phyloP scores from a whole-genome alignment of 2,888 invertebrate species.

The Dynastes maya region DNA sequence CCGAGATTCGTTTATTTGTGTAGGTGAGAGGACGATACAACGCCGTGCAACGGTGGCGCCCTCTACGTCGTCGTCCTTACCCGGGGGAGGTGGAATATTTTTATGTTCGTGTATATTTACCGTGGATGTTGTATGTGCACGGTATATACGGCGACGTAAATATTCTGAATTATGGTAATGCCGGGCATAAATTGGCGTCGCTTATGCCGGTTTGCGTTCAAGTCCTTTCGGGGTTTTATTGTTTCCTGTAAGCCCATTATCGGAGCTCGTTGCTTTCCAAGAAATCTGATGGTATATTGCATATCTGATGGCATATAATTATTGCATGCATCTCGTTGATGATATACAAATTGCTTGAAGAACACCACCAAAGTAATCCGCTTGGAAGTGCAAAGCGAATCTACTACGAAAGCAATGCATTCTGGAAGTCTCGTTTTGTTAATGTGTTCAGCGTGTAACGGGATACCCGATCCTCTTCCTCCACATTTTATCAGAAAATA shows the following conservation, averaged over 20 bases:
- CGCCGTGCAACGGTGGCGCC: neutral
- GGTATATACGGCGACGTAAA: slow-evolving; percentile 37
- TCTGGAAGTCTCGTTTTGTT: too few species aligned
- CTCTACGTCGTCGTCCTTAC: neutral
- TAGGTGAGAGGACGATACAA: slow-evolving; percentile 25
- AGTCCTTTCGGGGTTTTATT: slow-evolving; percentile 25
- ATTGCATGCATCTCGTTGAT: too few species aligned
- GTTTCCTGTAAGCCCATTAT: slow-evolving; percentile 23
- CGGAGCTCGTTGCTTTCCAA: neutral
- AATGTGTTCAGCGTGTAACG: too few species aligned
- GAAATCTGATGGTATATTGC: neutral
- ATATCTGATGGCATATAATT: neutral
- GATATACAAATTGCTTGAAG: too few species aligned
- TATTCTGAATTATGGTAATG: slow-evolving; percentile 49
- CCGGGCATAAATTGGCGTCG: slow-evolving; percentile 27
- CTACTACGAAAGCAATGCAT: too few species aligned
- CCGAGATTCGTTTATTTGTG: slow-evolving; percentile 45
- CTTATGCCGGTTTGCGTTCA: neutral
- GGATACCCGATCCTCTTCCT: too few species aligned
- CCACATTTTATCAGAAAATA: too few species aligned
- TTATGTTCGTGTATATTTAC: neutral
- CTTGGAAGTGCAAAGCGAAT: too few species aligned
- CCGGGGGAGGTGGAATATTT: neutral
- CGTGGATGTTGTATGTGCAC: too few species aligned
- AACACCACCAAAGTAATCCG: too few species aligned